phyloP scores from a whole-genome alignment of 2,797 vertebrate species.

The Propithecus perrieri region DNA sequence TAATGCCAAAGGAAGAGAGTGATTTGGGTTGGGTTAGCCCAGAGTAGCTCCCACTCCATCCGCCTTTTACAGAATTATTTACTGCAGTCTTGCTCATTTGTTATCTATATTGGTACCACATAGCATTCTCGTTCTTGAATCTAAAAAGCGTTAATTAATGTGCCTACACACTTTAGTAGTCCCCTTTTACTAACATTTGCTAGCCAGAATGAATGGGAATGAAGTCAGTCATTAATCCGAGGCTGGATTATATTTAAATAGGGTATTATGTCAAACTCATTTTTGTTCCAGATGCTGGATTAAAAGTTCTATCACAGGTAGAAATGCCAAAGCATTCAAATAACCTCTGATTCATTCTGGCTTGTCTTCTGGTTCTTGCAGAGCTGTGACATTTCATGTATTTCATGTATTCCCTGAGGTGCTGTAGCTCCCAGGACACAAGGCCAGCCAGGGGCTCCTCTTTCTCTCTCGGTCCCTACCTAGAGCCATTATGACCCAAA shows the following conservation, averaged over 20 bases:
- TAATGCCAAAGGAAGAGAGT: background rate
- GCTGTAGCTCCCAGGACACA: background rate
- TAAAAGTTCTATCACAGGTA: background rate
- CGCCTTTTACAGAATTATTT: background rate
- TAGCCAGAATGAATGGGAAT: background rate
- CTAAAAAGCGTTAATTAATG: background rate
- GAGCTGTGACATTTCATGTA: background rate
- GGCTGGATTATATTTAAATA: conserved; percentile 16
- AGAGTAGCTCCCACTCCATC: background rate
- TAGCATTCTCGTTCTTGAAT: background rate
- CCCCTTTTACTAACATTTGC: background rate
- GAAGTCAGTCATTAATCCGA: background rate
- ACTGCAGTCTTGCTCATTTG: background rate
- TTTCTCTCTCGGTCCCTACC: background rate
- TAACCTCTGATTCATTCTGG: background rate
- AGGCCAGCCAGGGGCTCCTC: background rate
- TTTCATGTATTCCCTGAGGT: background rate
- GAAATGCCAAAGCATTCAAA: background rate
- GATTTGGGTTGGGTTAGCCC: background rate
- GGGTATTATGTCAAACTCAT: background rate
- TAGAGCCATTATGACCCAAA: background rate
- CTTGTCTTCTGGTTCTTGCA: background rate
- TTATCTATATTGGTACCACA: background rate
- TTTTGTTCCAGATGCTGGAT: conserved; percentile 1
- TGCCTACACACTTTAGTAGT: background rate